Base-by-base conservation (phyloP, 2,888 invertebrate species). In the Phymatocera aterrima region DNA sequence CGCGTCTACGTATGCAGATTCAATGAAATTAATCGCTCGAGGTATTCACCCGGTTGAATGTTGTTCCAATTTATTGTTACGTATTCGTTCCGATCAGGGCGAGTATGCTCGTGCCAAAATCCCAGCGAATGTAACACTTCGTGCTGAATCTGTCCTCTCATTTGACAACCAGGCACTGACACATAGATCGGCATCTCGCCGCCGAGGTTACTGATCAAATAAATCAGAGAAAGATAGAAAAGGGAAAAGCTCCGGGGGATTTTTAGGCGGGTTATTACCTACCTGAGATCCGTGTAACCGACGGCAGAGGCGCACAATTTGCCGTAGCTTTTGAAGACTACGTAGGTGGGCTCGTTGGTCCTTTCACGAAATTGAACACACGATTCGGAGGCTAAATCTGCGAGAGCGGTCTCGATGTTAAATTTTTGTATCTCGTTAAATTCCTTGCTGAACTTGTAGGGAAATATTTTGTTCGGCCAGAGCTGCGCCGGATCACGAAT, bases 61-160 rank as follows among this genome's bases (percentile, higher is more conserved):
- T 88, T 87, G 21, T 83, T 79, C 87, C 87, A 87, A 37, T 82
- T 79, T 15, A 88, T 81, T 46, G 81, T 81, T 18, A 88, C 83
- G 80, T 85, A 83, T n/a, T 79, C 64, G 82, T 88, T 86, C 21
- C 88, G 79, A 80, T 88, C 88, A 4, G 84, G 83, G 4, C 88
- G 81, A 1, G 87, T 87, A 74, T 88, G 88, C 80, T 88, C 88
- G 82, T 88, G 88, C 86, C 87, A 87, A 79, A 88, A 86, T 65
- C 88, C 88, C 2, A 88, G 82, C 8, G 85, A 82, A 79, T 88
- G 88, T 77, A 88, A 82, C n/a, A 88, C 82, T 79, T 88, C 88
- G 80, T 88, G 88, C 77, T 87, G 86, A 43, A 88, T 87, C 18
- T 85, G 85, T 10, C 88, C 88, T 48, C 82, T 79, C 21, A 82